Base-by-base conservation (phyloP, 2,113 vertebrate species). In the Merops nubicus region DNA sequence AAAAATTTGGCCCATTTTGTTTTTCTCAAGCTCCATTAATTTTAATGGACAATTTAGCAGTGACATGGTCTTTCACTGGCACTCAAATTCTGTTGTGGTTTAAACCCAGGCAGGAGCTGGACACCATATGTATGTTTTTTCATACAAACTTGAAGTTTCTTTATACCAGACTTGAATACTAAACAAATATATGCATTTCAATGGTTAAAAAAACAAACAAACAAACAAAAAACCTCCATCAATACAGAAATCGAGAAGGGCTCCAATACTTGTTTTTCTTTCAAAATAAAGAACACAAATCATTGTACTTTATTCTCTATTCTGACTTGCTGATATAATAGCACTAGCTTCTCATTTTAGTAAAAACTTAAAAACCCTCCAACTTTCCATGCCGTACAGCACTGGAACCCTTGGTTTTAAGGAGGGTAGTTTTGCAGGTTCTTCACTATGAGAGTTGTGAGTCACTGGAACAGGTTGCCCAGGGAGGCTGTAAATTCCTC, bases 11-110 rank as follows among this genome's bases (percentile, higher is more conserved):
- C 12, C 22, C 28, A 36, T 94, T 87, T 70, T 56, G 13, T 36
- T 83, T 91, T 88, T 78, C 64, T 70, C n/a, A 64, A 83, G 33
- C 51, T 59, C 26, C 28, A 75, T 80, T 74, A 85, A 85, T 93
- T 88, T 95, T 64, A 91, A 83, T 38, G 43, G 43, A 43, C 20
- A 85, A 81, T 91, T 88, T 85, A 91, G 70, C 15, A 34, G 6
- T 56, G 16, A 83, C 34, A 34, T 11, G 13, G 33, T 45, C 34
- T 74, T 95, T 94, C 65, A 89, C 17, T 29, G 33, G 20, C 53
- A 76, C 22, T 54, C 23, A 85, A 50, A 62, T n/a, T n/a, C n/a
- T n/a, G n/a, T n/a, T n/a, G n/a, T n/a, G n/a, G n/a, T n/a, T n/a
- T n/a, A n/a, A n/a, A n/a, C n/a, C n/a, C n/a, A n/a, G n/a, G n/a